Base-by-base conservation (phyloP, 2,797 vertebrate genomes). In the Karalla daura region DNA sequence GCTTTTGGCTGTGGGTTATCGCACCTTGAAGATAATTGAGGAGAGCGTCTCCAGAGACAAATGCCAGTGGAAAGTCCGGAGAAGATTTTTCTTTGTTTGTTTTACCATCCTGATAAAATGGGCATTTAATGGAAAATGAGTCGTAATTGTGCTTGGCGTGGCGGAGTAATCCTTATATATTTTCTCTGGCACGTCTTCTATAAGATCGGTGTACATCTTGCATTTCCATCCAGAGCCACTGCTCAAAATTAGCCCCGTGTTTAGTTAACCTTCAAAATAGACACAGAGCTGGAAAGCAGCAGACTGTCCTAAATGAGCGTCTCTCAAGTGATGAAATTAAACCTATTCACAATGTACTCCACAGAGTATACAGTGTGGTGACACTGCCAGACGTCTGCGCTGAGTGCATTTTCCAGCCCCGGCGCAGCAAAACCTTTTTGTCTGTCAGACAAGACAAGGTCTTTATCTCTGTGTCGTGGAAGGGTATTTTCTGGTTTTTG, bases 161-260 rank as follows among this genome's bases (percentile, higher is more conserved):
- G 76, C 80, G 58, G 33, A 79, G 17, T 52, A 5, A 45, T 39
- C 62, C 56, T 13, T 84, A 63, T 85, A 15, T 84, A 63, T 85
- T 88, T 84, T 80, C 44, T 77, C 79, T 88, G 86, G 81, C 80
- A 50, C 33, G 15, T 40, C 67, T 71, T 51, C 35, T 74, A 44
- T 78, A 55, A 70, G 69, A 54, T 60, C 50, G 70, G 35, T 61
- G 62, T 74, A 56, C 56, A 77, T 65, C n/a, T 68, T 20, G 24
- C 65, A 45, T 55, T 87, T 74, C 13, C 30, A 61, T 50, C 40
- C 25, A 39, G 67, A 72, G 63, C 65, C 53, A 14, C 7, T 20
- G 18, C 17, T 68, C 54, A 18, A 66, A n/a, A 74, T 83, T 64
- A 30, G 70, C 59, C 80, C 63, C 30, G n/a, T 62, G 53, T 74